A percentile compares a stretch with the other conserved stretches of the same genome.
Evolutionary conservation across 2,113 vertebrate species (phyloP).

Genomic region (Ciconia maguari): DNA sequence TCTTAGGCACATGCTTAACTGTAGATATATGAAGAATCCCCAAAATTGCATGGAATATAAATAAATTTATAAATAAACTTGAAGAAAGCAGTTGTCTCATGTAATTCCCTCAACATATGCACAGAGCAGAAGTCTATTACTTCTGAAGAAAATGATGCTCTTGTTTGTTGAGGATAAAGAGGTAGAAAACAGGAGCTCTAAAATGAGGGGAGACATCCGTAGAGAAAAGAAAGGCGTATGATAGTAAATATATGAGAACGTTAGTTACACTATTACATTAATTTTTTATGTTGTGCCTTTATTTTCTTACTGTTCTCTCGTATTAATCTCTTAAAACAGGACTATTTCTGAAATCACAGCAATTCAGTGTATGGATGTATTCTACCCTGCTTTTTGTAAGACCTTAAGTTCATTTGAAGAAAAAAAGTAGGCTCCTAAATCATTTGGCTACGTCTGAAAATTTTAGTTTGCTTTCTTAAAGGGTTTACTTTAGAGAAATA

Average conservation of each 20-base stretch:
- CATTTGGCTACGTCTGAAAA: background rate
- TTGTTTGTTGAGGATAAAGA: background rate
- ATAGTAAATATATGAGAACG: background rate
- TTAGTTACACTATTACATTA: background rate
- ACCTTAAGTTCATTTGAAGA: background rate
- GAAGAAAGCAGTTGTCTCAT: background rate
- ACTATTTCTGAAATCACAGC: background rate
- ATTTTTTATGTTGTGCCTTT: background rate
- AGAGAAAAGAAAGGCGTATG: background rate
- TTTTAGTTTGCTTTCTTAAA: background rate
- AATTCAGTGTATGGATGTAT: background rate
- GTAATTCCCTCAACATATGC: background rate
- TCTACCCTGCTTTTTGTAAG: background rate
- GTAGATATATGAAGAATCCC: background rate
- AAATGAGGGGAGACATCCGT: background rate
- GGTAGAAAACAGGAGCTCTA: background rate
- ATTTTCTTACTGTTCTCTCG: background rate
- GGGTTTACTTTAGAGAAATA: background rate
- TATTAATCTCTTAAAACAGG: background rate
- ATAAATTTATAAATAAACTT: background rate
- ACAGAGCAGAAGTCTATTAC: background rate
- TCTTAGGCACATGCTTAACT: background rate
- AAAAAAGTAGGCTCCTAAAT: background rate
- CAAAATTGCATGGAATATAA: background rate
- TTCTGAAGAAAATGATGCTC: background rate